Percentiles rank a stretch among this genome's conserved stretches.
phyloP scores from a whole-genome alignment of 2,888 invertebrate species.

The Yponomeuta plumbellus region DNA sequence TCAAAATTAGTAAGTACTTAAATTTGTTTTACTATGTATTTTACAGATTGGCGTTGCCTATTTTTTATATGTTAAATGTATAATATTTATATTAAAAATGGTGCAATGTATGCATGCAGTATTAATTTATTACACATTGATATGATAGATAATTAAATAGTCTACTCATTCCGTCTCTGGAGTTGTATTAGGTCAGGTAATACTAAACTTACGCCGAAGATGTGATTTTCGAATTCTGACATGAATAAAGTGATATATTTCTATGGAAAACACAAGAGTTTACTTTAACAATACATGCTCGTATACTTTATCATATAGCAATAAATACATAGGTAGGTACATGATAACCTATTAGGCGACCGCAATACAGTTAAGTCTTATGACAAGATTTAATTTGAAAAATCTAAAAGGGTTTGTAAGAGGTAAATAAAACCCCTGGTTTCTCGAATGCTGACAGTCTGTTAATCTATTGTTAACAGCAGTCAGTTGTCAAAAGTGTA shows the following conservation, averaged over 20 bases:
- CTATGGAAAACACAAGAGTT: conserved; percentile 30
- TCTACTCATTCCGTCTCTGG: conserved; percentile 20
- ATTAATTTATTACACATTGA: conserved; percentile 22
- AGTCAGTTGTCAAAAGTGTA: no score
- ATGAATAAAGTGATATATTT: conserved; percentile 67
- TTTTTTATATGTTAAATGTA: background rate
- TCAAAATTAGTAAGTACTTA: conserved; percentile 17
- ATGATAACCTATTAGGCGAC: no score
- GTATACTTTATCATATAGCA: conserved; percentile 5
- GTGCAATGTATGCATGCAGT: conserved; percentile 18
- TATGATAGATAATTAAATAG: conserved; percentile 20
- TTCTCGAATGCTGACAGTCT: no score
- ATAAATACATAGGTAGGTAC: no score
- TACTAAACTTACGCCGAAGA: background rate
- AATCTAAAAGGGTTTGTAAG: no score
- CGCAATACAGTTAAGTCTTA: no score
- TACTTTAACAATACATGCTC: background rate
- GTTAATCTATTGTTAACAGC: no score
- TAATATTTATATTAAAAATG: conserved; percentile 1
- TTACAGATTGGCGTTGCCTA: background rate
- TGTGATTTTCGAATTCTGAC: conserved; percentile 28
- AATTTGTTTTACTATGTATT: background rate
- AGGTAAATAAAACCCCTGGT: no score
- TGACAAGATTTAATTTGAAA: no score
- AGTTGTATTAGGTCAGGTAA: background rate